Conservation (phyloP, 2,888 invertebrate genomes). For the Mamestra brassicae region DNA sequence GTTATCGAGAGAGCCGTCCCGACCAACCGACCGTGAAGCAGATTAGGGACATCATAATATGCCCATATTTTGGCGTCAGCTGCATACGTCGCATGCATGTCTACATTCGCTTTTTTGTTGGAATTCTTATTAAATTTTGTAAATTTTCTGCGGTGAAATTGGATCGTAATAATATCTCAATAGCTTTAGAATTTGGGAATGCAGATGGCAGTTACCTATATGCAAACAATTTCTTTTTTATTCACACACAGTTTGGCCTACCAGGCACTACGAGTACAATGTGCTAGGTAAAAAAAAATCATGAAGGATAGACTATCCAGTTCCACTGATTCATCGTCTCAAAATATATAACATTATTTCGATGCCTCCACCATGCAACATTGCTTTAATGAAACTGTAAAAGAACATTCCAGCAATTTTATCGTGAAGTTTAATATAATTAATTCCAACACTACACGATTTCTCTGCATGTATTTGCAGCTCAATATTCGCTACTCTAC, state of each 20-base stretch:
- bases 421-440: slow-evolving; percentile 22
- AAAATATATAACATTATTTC: not conserved
- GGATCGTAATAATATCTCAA: slow-evolving; percentile 48
- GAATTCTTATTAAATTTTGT: slow-evolving; percentile 73
- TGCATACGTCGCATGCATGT: slow-evolving; percentile 85
- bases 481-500: slow-evolving; percentile 1
- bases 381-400: slow-evolving; percentile 1
- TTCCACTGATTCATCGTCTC: not conserved
- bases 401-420: slow-evolving; percentile 4
- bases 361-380: not conserved
- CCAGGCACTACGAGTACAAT: not conserved
- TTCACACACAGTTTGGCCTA: not conserved
- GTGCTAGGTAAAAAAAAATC: not conserved
- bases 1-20: slow-evolving; percentile 87
- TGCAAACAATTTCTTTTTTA: not conserved
- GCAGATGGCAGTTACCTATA: slow-evolving; percentile 19
- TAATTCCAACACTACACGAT: slow-evolving; percentile 11
- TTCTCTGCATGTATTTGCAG: slow-evolving; percentile 24
- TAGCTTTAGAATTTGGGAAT: slow-evolving; percentile 30
- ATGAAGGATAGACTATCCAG: not conserved
- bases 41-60: slow-evolving; percentile 90
- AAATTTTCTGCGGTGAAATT: slow-evolving; percentile 62
- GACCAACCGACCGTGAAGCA: slow-evolving; percentile 87
- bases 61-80: slow-evolving; percentile 89
- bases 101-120: slow-evolving; percentile 72